Evolutionary conservation across 1,140 invertebrate species (phyloP).

Genomic region (Trichonephila inaurata): DNA sequence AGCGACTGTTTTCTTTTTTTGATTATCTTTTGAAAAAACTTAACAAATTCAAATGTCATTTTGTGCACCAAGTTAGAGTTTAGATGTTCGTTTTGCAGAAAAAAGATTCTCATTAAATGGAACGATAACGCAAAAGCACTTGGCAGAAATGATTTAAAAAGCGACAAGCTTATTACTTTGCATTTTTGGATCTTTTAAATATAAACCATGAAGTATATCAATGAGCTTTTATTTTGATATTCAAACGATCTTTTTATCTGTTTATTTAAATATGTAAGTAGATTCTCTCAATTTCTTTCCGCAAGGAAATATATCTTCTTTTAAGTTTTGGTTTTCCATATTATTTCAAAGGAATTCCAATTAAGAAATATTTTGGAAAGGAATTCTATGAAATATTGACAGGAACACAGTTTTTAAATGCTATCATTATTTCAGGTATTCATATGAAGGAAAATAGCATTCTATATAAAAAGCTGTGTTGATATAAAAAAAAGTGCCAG

Average conservation of each 20-base stretch:
- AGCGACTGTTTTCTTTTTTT: not conserved
- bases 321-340: not conserved
- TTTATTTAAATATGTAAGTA: not conserved
- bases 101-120: not conserved
- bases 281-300: not conserved
- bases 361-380: not conserved
- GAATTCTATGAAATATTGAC: not conserved
- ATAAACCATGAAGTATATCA: not conserved
- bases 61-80: not conserved
- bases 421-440: no score
- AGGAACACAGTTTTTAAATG: no score
- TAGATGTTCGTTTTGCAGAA: not conserved
- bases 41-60: not conserved
- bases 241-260: not conserved
- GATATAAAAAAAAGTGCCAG: no score
- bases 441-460: no score
- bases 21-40: not conserved
- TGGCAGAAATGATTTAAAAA: not conserved
- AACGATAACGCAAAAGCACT: not conserved
- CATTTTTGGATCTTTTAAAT: not conserved
- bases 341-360: not conserved
- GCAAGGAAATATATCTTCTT: not conserved
- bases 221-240: not conserved
- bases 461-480: no score
- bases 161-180: not conserved